phyloP scores from a whole-genome alignment of 2,113 vertebrate species.

The Caretta caretta region DNA sequence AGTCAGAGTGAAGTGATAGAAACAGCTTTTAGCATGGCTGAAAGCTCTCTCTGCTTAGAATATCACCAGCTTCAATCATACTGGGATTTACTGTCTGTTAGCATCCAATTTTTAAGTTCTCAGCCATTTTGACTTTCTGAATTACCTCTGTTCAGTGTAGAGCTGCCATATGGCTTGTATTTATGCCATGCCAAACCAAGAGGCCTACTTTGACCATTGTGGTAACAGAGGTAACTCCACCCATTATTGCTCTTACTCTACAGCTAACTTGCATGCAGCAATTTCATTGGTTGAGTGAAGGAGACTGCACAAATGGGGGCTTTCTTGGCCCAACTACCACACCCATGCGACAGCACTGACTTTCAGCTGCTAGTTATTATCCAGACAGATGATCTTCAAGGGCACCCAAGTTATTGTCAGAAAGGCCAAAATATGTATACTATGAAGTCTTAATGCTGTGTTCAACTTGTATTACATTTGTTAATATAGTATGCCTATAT shows the following conservation, averaged over 20 bases:
- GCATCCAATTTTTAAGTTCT: background rate
- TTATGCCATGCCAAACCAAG: background rate
- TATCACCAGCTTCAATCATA: background rate
- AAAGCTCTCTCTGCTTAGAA: background rate
- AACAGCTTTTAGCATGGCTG: background rate
- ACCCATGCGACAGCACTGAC: background rate
- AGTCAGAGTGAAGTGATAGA: background rate
- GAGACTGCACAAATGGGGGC: background rate
- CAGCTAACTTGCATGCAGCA: background rate
- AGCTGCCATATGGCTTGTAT: background rate
- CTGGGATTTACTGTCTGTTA: background rate
- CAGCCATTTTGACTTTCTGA: background rate
- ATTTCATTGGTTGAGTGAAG: background rate
- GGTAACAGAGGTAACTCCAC: background rate
- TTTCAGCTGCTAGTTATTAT: background rate
- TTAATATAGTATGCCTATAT: background rate
- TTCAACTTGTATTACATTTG: background rate
- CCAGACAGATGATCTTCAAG: background rate
- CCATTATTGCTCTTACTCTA: background rate
- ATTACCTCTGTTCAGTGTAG: background rate
- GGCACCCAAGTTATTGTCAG: background rate
- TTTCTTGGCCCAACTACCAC: background rate
- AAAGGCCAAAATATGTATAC: background rate
- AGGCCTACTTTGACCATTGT: background rate
- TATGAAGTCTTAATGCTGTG: background rate